phyloP scores from a whole-genome alignment of 2,113 vertebrate species.

The Boulengeromyrus knoepffleri region DNA sequence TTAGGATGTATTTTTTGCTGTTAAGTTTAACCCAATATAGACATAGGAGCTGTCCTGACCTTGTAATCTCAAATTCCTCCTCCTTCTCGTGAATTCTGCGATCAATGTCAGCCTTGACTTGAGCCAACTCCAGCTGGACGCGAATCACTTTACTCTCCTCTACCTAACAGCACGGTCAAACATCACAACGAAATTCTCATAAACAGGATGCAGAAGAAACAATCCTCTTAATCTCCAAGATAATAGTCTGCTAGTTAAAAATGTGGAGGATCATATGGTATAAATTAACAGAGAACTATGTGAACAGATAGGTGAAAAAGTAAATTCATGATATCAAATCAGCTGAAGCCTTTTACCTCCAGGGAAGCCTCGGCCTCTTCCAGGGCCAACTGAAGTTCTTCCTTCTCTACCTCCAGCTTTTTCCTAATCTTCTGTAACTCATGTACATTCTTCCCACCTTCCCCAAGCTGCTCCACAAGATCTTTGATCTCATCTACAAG shows the following conservation, averaged over 20 bases:
- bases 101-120: conserved; percentile 58
- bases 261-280: neutral
- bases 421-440: conserved; percentile 62
- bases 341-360: conserved; percentile 44
- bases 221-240: neutral
- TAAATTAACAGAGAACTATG: neutral
- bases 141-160: conserved; percentile 56
- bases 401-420: conserved; percentile 60
- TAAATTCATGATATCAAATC: neutral
- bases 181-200: neutral
- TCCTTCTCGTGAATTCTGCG: conserved; percentile 57
- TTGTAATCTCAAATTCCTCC: conserved; percentile 60
- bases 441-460: conserved; percentile 53
- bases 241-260: neutral
- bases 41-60: conserved; percentile 32
- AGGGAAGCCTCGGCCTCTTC: conserved; percentile 62
- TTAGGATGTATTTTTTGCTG: neutral
- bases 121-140: conserved; percentile 56
- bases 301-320: neutral
- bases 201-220: neutral
- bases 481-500: conserved; percentile 66
- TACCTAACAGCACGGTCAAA: conserved; percentile 37
- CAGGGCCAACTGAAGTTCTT: conserved; percentile 67
- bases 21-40: neutral
- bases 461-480: conserved; percentile 62